These are phyloP conservation scores for Fistularia tabacaria DNA, from an alignment of 2,797 vertebrate species.

Conservation along the genomic window DNA sequence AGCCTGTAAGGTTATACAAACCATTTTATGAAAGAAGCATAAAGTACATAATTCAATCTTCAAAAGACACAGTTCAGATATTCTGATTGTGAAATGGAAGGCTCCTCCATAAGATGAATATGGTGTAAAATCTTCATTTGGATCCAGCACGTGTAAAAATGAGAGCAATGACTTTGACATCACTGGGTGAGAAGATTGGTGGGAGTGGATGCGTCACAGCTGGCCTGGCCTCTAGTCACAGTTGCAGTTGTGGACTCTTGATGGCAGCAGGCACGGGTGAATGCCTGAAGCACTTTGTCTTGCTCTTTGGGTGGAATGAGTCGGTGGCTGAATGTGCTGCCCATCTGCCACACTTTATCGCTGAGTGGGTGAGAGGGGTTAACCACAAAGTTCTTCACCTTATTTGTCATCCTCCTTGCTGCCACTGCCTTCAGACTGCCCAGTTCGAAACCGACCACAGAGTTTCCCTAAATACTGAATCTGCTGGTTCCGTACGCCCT, in stretches of 20 bases:
- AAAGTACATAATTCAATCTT: no score
- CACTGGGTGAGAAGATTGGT: conserved; percentile 16
- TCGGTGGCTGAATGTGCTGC: conserved; percentile 32
- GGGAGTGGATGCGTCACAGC: conserved; percentile 27
- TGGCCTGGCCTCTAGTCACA: conserved; percentile 39
- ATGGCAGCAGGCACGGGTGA: conserved; percentile 27
- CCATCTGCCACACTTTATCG: conserved; percentile 52
- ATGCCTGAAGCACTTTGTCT: conserved; percentile 25
- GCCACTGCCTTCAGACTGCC: conserved; percentile 24
- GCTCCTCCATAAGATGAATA: background rate
- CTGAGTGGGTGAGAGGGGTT: conserved; percentile 28
- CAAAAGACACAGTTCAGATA: no score
- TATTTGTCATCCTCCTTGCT: conserved; percentile 27
- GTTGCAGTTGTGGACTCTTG: conserved; percentile 21
- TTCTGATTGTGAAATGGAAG: background rate
- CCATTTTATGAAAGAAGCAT: no score
- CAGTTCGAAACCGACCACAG: conserved; percentile 27
- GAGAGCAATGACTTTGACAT: conserved; percentile 22
- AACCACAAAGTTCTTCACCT: conserved; percentile 19
- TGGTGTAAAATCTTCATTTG: background rate
- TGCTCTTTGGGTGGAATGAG: conserved; percentile 37
- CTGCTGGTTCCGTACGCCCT: conserved; percentile 11
- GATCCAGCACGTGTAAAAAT: conserved; percentile 15
- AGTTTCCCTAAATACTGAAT: conserved; percentile 7
- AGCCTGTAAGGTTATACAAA: no score